phyloP scores from a whole-genome alignment of 2,888 invertebrate genomes.

The Leptopilina syphax region DNA sequence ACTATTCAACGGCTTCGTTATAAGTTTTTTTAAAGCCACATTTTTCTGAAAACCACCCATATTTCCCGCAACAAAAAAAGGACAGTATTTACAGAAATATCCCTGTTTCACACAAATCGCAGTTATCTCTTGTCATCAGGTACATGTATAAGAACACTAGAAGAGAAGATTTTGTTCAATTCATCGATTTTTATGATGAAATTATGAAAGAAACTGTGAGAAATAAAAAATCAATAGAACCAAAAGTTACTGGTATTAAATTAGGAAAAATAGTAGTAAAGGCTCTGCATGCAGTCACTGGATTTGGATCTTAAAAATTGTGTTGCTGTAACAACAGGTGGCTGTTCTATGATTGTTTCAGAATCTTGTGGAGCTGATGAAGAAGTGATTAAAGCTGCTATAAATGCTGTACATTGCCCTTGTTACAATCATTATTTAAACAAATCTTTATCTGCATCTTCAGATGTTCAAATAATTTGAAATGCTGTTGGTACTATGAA shows the following conservation, averaged over 20 bases:
- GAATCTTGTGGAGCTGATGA: conserved; percentile 40
- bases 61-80: conserved; percentile 2
- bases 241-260: neutral
- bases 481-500: conserved; percentile 48
- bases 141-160: too few relatives aligned
- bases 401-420: conserved; percentile 39
- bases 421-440: conserved; percentile 48
- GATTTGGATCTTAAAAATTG: conserved; percentile 30
- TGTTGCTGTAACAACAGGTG: conserved; percentile 44
- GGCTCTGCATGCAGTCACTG: neutral
- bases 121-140: neutral
- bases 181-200: conserved; percentile 2
- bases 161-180: conserved; percentile 3
- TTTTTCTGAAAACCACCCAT: conserved; percentile 16
- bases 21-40: conserved; percentile 32
- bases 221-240: neutral
- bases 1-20: conserved; percentile 22
- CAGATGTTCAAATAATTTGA: conserved; percentile 25
- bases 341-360: conserved; percentile 44
- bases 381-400: conserved; percentile 40
- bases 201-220: neutral
- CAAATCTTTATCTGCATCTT: conserved; percentile 41
- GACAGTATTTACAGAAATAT: conserved; percentile 37
- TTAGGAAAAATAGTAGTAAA: neutral
- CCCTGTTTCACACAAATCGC: conserved; percentile 51